Base-by-base conservation (phyloP, 1,140 invertebrate genomes). In the Archivesica marissinica region DNA sequence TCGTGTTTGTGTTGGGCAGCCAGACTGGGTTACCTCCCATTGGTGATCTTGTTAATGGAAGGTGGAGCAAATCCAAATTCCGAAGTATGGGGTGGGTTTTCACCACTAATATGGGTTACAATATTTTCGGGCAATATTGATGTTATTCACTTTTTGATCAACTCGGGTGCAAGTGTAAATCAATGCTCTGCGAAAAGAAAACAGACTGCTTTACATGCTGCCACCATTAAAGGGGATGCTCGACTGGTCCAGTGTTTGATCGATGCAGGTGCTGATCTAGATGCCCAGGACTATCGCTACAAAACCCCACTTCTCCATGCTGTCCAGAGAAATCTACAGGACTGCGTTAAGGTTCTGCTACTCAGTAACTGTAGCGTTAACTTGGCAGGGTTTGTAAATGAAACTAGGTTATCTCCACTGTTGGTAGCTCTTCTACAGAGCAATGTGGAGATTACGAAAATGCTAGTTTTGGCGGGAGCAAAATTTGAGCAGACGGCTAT, bases 191-290 rank as follows among this genome's bases (percentile, higher is more conserved):
- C 28, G 7, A 88, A 87, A 80, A 64, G 85, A n/a, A 85, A 86
- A 41, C 89, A 90, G 59, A 90, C 89, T 6, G 79, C 88, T 7
- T 47, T 90, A 9, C 89, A 90, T 85, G 89, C 86, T 38, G 89
- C 89, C 20, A 81, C 80, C 0, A 88, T 88, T 17, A 79, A 86
- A 47, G 88, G 84, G 4, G 68, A 86, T 47, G 11, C 33, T 15
- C 47, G 50, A 44, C 56, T 85, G 35, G 50, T 76, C 7, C 59
- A 74, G 23, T 39, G 68, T 28, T 68, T 89, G 7, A 41, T 89
- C 3, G 80, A 84, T 47, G 56, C 75, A 33, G 88, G 88, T 6
- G 87, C 88, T 0, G 44, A 86, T 52, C 59, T 79, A 0, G 88
- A 89, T 59, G 44, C 44, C 13, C 85, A 87, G 41, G 88, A 89